A percentile compares a stretch with the other conserved stretches of the same genome.
Conservation (phyloP, 2,888 invertebrate species). For the Drepana falcataria region DNA sequence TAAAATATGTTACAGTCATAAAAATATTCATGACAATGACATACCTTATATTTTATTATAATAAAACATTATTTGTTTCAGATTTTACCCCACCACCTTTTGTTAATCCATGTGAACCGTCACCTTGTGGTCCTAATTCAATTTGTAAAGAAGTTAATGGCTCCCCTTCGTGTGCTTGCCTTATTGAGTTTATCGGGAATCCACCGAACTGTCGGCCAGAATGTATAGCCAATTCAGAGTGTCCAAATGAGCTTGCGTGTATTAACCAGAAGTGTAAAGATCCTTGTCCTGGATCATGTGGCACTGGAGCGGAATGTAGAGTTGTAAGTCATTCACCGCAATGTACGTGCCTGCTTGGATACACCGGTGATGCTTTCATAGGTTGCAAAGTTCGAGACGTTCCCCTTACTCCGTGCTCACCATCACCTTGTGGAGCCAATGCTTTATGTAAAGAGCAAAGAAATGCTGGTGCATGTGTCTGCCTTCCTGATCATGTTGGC, state of each 20-base stretch:
- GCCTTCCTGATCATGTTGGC: slow-evolving; percentile 83
- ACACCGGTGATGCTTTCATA: slow-evolving; percentile 81
- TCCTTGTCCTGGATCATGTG: slow-evolving; percentile 87
- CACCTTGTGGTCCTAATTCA: slow-evolving; percentile 87
- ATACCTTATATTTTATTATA: not conserved
- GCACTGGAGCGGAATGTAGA: slow-evolving; percentile 83
- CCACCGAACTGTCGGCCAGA: slow-evolving; percentile 87
- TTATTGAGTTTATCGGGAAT: slow-evolving; percentile 82
- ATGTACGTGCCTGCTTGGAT: slow-evolving; percentile 83
- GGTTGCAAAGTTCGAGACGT: slow-evolving; percentile 69
- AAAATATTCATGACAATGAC: too few species aligned
- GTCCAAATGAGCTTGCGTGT: slow-evolving; percentile 83
- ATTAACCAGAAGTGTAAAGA: slow-evolving; percentile 85
- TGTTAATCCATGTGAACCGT: slow-evolving; percentile 82
- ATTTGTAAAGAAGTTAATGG: slow-evolving; percentile 80
- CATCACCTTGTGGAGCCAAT: slow-evolving; percentile 86
- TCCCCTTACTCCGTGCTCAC: slow-evolving; percentile 80
- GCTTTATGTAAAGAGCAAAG: slow-evolving; percentile 84
- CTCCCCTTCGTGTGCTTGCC: slow-evolving; percentile 85
- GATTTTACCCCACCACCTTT: slow-evolving; percentile 44
- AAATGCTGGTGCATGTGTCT: slow-evolving; percentile 84
- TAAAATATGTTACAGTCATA: slow-evolving; percentile 1
- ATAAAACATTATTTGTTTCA: slow-evolving; percentile 29
- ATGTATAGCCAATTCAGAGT: slow-evolving; percentile 87
- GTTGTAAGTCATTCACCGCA: slow-evolving; percentile 86